Evolutionary conservation across 2,113 vertebrate species (phyloP).

Genomic region (Lagenorhynchus albirostris): DNA sequence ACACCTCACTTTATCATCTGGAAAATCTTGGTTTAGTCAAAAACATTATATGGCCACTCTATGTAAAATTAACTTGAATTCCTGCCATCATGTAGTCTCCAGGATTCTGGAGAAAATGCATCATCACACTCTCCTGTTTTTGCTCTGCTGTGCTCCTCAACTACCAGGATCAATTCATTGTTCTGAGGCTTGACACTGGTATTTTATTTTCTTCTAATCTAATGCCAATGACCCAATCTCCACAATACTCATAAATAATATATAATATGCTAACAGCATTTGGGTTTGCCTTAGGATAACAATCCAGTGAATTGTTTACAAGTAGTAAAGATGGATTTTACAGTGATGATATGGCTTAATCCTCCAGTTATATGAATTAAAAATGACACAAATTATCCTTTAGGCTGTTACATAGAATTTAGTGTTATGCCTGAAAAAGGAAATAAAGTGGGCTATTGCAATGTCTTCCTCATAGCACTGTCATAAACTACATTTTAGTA

Average conservation of each 20-base stretch:
- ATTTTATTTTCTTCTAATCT: constrained; percentile 15
- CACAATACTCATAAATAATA: neutral
- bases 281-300: constrained; percentile 46
- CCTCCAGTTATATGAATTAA: constrained; percentile 67
- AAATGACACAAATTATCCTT: constrained; percentile 71
- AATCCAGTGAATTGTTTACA: constrained; percentile 60
- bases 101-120: neutral
- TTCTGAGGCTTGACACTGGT: neutral
- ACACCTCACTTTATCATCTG: neutral
- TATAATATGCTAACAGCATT: constrained; percentile 35
- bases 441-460: constrained; percentile 64
- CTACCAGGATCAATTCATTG: neutral
- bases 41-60: neutral
- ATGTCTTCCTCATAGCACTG: neutral
- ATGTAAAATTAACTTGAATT: neutral
- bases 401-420: constrained; percentile 66
- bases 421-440: constrained; percentile 38
- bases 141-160: neutral
- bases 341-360: constrained; percentile 68
- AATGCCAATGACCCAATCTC: neutral
- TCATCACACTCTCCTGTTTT: neutral
- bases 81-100: neutral
- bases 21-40: neutral
- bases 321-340: constrained; percentile 75
- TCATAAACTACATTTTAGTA: constrained; percentile 63